phyloP scores from a whole-genome alignment of 2,888 invertebrate species.

The Ornithoptera alexandrae region DNA sequence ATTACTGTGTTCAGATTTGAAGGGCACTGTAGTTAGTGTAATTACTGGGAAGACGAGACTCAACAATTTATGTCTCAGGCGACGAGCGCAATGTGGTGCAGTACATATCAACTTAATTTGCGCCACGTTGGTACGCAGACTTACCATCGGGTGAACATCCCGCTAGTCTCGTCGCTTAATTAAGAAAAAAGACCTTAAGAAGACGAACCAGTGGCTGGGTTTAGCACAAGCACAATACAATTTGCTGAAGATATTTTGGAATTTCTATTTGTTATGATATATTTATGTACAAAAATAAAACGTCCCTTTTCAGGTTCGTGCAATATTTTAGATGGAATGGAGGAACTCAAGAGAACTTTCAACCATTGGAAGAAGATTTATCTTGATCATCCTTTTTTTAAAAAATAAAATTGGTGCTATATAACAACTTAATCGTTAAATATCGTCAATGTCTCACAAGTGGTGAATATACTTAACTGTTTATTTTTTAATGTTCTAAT shows the following conservation, averaged over 20 bases:
- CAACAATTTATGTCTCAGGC: too few species aligned
- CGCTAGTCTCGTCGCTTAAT: too few species aligned
- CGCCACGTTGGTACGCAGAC: too few species aligned
- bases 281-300: background rate
- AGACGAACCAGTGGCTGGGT: background rate
- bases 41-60: too few species aligned
- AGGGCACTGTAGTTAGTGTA: too few species aligned
- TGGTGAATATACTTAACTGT: background rate
- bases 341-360: slow-evolving; percentile 42
- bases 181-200: background rate
- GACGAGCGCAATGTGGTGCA: too few species aligned
- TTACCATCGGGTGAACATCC: too few species aligned
- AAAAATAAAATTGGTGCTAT: slow-evolving; percentile 1
- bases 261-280: background rate
- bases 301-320: slow-evolving; percentile 53
- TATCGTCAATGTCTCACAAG: background rate
- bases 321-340: slow-evolving; percentile 56
- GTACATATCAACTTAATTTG: too few species aligned
- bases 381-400: background rate
- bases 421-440: background rate
- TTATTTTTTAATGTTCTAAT: background rate
- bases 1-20: too few species aligned
- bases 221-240: background rate
- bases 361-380: slow-evolving; percentile 30
- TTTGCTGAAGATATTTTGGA: background rate